These are phyloP conservation scores for Drosophila sulfurigaster DNA, from an alignment of 1,140 invertebrate species.

Conservation along the genomic window DNA sequence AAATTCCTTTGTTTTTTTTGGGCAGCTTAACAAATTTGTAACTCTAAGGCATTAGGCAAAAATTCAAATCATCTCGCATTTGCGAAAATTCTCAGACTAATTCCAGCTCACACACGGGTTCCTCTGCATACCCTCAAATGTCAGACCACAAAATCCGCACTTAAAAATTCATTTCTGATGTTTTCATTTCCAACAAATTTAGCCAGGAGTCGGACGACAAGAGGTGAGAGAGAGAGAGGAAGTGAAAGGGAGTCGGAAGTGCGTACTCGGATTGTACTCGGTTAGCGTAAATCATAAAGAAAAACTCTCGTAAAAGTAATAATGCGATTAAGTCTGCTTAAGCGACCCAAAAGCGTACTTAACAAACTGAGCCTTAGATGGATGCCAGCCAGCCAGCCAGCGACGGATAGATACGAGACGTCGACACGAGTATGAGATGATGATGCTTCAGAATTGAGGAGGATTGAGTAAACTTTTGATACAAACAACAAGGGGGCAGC, in stretches of 20 bases:
- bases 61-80: conserved; percentile 26
- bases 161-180: conserved; percentile 66
- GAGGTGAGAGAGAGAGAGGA: not conserved
- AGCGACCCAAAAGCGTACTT: conserved; percentile 68
- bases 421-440: conserved; percentile 3
- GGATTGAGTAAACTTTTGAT: conserved; percentile 52
- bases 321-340: conserved; percentile 71
- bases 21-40: conserved; percentile 9
- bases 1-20: conserved; percentile 3
- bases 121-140: conserved; percentile 24
- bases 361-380: conserved; percentile 61
- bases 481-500: conserved; percentile 42
- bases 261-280: conserved; percentile 43
- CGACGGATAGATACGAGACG: conserved; percentile 31
- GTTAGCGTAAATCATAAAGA: conserved; percentile 64
- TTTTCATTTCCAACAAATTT: conserved; percentile 66
- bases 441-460: conserved; percentile 9
- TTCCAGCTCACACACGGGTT: conserved; percentile 26
- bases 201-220: conserved; percentile 10
- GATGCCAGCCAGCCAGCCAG: conserved; percentile 23
- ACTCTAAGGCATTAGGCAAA: conserved; percentile 19
- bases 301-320: conserved; percentile 72
- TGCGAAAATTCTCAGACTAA: conserved; percentile 46
- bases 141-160: conserved; percentile 59
- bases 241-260: not conserved